phyloP scores from a whole-genome alignment of 2,797 vertebrate genomes.

The Hypotaenidia okinawae region DNA sequence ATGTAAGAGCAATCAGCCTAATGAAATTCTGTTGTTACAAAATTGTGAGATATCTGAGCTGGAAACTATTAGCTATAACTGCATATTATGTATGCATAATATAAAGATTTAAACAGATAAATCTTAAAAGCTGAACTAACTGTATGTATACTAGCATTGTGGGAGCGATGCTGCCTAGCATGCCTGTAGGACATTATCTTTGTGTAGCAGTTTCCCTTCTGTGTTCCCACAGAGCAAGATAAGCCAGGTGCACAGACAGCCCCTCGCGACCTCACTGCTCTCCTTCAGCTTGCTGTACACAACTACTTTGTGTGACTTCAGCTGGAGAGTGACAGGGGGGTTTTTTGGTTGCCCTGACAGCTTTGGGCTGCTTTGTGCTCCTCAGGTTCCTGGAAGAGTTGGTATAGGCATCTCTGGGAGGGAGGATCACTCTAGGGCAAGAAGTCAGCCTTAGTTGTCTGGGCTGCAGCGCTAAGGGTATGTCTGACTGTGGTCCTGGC shows the following conservation, averaged over 20 bases:
- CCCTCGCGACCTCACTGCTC: background rate
- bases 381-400: background rate
- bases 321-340: accelerated
- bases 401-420: background rate
- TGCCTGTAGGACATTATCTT: background rate
- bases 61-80: conserved; percentile 3
- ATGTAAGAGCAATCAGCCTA: conserved; percentile 15
- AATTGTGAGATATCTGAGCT: conserved; percentile 12
- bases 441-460: background rate
- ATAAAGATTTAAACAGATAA: background rate
- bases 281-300: background rate
- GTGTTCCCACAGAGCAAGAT: background rate
- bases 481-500: background rate
- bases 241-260: background rate
- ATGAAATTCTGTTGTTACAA: background rate
- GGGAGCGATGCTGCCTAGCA: background rate
- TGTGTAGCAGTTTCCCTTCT: background rate
- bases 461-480: background rate
- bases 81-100: background rate
- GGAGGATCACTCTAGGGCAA: background rate
- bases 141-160: background rate
- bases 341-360: background rate
- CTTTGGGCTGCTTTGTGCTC: background rate
- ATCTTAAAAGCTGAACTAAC: background rate
- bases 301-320: background rate